Evolutionary conservation across 2,113 vertebrate species (phyloP).

Genomic region (Eudyptes chrysolophus): DNA sequence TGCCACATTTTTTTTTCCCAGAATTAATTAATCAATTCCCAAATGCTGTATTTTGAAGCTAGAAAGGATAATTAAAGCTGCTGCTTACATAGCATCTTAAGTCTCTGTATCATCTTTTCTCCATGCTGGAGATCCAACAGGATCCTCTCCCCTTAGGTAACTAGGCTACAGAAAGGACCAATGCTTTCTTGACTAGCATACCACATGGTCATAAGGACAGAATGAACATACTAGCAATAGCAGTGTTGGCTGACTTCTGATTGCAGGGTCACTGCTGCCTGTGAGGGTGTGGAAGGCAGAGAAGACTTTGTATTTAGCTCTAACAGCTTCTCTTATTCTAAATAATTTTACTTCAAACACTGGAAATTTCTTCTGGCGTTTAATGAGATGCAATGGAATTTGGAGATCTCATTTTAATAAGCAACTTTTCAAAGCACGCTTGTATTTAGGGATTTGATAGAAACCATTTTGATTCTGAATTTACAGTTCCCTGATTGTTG

Average conservation of each 20-base stretch:
- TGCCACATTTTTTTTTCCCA: accelerated
- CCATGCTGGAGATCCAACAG: background rate
- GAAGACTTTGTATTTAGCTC: background rate
- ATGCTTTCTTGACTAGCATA: background rate
- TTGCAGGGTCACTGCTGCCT: background rate
- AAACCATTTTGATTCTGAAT: background rate
- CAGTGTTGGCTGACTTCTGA: background rate
- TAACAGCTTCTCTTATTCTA: background rate
- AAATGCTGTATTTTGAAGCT: background rate
- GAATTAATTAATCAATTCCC: background rate
- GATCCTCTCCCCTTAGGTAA: background rate
- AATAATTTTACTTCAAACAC: background rate
- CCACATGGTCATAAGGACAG: background rate
- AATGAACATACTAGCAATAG: accelerated
- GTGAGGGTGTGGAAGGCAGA: background rate
- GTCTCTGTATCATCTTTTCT: background rate
- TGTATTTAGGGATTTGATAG: background rate
- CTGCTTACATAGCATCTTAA: background rate
- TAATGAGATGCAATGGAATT: background rate
- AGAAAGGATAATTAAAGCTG: background rate
- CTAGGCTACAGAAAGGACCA: background rate
- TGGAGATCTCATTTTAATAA: background rate
- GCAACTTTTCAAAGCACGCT: background rate
- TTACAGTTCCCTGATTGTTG: background rate
- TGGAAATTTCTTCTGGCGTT: background rate